Conservation (phyloP, 1,140 invertebrate genomes). For the Bursaphelenchus mucronatus region DNA sequence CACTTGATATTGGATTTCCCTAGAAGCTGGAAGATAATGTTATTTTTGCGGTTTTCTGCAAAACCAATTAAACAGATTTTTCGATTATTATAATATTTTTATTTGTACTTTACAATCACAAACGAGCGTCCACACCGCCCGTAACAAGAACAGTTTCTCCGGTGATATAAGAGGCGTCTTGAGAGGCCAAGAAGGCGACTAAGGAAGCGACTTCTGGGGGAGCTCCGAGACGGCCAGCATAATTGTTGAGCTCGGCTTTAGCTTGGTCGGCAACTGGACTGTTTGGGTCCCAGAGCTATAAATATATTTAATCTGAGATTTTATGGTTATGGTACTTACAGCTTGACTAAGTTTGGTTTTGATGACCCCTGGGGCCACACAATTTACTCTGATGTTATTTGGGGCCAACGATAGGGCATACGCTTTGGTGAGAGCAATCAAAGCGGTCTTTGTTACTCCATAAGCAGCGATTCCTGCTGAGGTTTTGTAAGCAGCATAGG, state of each 20-base stretch:
- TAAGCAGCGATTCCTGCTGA: constrained; percentile 80
- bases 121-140: constrained; percentile 5
- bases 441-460: constrained; percentile 84
- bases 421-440: constrained; percentile 80
- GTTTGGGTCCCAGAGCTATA: constrained; percentile 43
- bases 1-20: no score
- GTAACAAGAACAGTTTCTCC: constrained; percentile 75
- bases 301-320: neutral
- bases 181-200: constrained; percentile 80
- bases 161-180: constrained; percentile 85
- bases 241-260: constrained; percentile 24
- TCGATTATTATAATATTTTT: neutral
- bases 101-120: constrained; percentile 5
- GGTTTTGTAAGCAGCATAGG: constrained; percentile 79
- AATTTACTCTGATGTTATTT: constrained; percentile 70
- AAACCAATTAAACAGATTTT: no score
- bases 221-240: constrained; percentile 62
- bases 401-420: constrained; percentile 64
- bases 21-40: no score
- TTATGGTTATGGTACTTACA: neutral
- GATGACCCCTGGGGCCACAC: constrained; percentile 83
- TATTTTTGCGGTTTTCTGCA: no score
- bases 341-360: constrained; percentile 77
- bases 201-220: constrained; percentile 75
- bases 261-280: constrained; percentile 21